A percentile compares a stretch with the other conserved stretches of the same genome.
phyloP scores from a whole-genome alignment of 2,797 vertebrate genomes.

The Apogon hyalosoma region DNA sequence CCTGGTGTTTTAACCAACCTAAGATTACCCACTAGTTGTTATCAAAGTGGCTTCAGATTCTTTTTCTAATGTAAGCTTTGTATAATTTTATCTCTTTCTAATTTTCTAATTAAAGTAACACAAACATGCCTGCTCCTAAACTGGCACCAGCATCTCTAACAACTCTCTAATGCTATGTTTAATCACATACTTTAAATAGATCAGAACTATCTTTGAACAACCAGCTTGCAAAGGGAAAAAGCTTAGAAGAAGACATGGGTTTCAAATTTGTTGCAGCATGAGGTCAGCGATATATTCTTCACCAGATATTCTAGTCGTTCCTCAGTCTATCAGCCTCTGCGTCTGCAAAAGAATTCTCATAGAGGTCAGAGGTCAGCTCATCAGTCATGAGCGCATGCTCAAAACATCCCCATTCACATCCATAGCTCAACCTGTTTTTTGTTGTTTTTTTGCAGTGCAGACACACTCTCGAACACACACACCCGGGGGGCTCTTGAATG shows the following conservation, averaged over 20 bases:
- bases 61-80: constrained; percentile 6
- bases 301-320: not conserved
- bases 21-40: constrained; percentile 4
- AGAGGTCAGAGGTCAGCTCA: constrained; percentile 58
- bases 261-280: constrained; percentile 16
- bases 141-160: not conserved
- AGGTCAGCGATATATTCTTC: not conserved
- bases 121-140: constrained; percentile 10
- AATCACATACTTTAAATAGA: constrained; percentile 21
- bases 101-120: constrained; percentile 14
- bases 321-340: not conserved
- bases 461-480: constrained; percentile 14
- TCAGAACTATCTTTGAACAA: constrained; percentile 4
- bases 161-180: not conserved
- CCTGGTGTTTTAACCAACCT: not conserved
- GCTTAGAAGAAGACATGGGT: not conserved
- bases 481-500: constrained; percentile 30
- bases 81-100: too few relatives aligned
- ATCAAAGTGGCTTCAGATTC: constrained; percentile 25
- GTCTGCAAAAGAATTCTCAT: constrained; percentile 2
- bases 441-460: constrained; percentile 34
- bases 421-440: not conserved
- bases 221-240: constrained; percentile 3
- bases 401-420: constrained; percentile 13
- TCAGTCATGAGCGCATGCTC: constrained; percentile 42